Percentiles rank a stretch among this genome's conserved stretches.
phyloP scores from a whole-genome alignment of 2,113 vertebrate species.

The Antigone vipio region DNA sequence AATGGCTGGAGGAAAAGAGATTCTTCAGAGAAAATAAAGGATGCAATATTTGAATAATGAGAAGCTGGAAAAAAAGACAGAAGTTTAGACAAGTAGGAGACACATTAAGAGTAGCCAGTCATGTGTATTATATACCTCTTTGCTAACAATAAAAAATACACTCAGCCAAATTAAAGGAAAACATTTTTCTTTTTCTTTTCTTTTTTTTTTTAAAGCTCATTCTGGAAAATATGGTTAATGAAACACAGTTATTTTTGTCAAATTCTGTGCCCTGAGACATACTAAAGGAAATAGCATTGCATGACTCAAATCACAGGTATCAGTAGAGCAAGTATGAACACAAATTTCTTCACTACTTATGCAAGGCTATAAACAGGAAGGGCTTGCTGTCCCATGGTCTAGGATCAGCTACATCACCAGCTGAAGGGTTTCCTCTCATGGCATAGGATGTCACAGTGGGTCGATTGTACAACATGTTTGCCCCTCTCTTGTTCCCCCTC shows the following conservation, averaged over 20 bases:
- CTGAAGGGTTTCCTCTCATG: not conserved
- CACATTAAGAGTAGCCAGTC: not conserved
- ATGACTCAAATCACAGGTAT: not conserved
- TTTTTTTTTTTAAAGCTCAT: not conserved
- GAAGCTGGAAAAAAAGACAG: not conserved
- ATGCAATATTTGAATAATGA: not conserved
- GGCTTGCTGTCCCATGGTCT: accelerated
- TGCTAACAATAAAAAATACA: not conserved
- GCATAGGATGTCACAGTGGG: not conserved
- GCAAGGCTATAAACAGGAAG: not conserved
- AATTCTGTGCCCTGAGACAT: not conserved
- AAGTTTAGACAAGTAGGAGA: not conserved
- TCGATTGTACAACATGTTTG: not conserved
- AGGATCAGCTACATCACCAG: not conserved
- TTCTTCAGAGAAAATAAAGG: not conserved
- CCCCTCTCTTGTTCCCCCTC: not conserved
- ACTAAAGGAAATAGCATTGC: not conserved
- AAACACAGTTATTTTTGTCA: not conserved
- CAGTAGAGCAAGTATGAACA: not conserved
- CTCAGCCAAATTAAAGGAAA: not conserved
- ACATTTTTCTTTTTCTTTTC: too few relatives aligned
- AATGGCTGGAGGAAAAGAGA: not conserved
- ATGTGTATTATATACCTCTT: not conserved
- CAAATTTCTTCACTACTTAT: not conserved
- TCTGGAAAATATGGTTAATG: not conserved